Evolutionary conservation across 2,888 invertebrate species (phyloP).

Genomic region (Trachelus stipa): DNA sequence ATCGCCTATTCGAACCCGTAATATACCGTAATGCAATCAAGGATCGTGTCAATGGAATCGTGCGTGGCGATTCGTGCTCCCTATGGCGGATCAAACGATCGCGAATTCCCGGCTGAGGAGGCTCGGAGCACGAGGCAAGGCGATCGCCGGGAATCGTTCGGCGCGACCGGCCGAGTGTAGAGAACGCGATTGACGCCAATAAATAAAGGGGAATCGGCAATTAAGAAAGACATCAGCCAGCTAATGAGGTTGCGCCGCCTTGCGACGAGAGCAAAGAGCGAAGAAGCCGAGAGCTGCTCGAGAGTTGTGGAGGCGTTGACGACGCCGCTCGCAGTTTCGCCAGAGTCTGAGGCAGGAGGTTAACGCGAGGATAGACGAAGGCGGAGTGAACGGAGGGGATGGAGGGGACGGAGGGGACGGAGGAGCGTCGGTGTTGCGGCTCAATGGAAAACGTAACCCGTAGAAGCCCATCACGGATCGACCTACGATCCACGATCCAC

Average conservation of each 20-base stretch:
- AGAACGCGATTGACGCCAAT: constrained; percentile 53
- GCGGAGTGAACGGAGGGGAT: background rate
- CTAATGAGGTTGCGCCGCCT: constrained; percentile 59
- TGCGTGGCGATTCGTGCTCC: background rate
- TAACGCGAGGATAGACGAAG: background rate
- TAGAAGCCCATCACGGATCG: constrained; percentile 10
- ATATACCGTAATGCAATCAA: background rate
- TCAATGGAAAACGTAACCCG: background rate
- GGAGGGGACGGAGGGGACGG: background rate
- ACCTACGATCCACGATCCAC: constrained; percentile 1
- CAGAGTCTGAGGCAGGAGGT: background rate
- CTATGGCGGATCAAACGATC: background rate
- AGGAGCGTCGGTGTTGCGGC: background rate
- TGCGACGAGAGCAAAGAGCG: constrained; percentile 22
- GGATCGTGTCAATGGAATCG: background rate
- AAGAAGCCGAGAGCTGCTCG: background rate
- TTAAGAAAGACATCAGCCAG: constrained; percentile 63
- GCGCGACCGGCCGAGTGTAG: constrained; percentile 11
- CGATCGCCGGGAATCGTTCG: background rate
- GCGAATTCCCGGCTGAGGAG: background rate
- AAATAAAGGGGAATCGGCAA: constrained; percentile 57
- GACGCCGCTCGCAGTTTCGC: background rate
- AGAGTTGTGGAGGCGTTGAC: background rate
- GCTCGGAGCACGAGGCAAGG: background rate
- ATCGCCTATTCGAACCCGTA: background rate